Base-by-base conservation (phyloP, 2,888 invertebrate species). In the Phytoseiulus persimilis region DNA sequence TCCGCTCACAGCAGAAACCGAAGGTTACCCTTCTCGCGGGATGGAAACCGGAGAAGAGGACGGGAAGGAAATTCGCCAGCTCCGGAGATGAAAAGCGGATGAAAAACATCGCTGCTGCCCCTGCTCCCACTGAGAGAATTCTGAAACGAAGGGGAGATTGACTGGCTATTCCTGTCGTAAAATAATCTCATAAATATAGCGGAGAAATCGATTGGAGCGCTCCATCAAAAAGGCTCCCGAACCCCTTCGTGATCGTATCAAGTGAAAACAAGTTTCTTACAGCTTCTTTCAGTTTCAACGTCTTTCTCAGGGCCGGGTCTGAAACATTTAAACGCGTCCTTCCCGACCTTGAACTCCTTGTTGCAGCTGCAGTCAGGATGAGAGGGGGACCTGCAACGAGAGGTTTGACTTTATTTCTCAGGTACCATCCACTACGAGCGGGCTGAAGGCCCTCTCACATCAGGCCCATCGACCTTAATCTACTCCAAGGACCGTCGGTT, bases 111-210 rank as follows among this genome's bases (percentile, higher is more conserved):
- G 14, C 65, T 23, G 65, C 14, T 2, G 65, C 65, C 11, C 11
- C 65, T 18, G 65, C 28, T 28, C 14, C 23, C 18, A 28, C 18
- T 65, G 65, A 65, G 65, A 65, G 18, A 65, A 65, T 65, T 65
- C 65, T 14, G 65, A 65, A 65, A 65, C 14, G n/a, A 32, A 87
- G 0, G 87, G 87, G n/a, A 87, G 33, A 87, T 87, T 87, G 87
- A 87, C 87, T 87, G 45, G 83, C 83, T 9, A 83, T 33, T 33
- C 87, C 39, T 33, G 87, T 87, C 87, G 32, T 87, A 32, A 87
- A 87, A 87, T 32, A 32, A 32, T 32, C 33, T 87, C 33, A 32
- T 87, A 87, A 32, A 87, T 32, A 33, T n/a, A 18, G 39, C 1
- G 65, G 65, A 65, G 18, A 65, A 65, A 14, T 23, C 1, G 28